These are phyloP conservation scores for Corythucha ciliata DNA, from an alignment of 2,888 invertebrate species.

Conservation along the genomic window DNA sequence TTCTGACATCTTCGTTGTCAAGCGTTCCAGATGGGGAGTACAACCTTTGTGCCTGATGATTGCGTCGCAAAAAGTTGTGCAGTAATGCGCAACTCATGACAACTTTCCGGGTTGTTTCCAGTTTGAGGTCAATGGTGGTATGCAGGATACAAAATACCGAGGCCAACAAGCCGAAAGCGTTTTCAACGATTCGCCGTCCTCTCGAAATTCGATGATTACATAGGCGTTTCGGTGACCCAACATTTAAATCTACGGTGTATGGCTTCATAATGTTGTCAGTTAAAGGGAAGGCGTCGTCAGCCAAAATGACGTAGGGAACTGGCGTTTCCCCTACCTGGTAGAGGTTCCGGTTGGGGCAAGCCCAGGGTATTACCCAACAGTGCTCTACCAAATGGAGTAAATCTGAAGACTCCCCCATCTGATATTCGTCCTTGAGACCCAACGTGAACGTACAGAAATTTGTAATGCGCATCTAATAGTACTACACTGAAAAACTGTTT, in stretches of 20 bases:
- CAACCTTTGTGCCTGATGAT: too few relatives aligned
- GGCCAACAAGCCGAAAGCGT: conserved; percentile 28
- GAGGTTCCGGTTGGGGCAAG: conserved; percentile 24
- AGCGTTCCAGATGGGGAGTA: too few relatives aligned
- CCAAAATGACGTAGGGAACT: conserved; percentile 32
- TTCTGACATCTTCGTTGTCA: too few relatives aligned
- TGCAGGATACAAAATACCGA: conserved; percentile 29
- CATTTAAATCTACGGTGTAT: conserved; percentile 20
- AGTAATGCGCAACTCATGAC: too few relatives aligned
- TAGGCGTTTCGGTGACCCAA: conserved; percentile 26
- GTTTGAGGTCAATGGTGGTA: conserved; percentile 24
- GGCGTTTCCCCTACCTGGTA: conserved; percentile 25
- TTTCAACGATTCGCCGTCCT: conserved; percentile 29
- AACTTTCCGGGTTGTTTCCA: too few relatives aligned
- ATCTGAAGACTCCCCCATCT: conserved; percentile 23
- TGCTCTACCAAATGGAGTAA: conserved; percentile 19
- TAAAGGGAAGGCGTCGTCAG: conserved; percentile 35
- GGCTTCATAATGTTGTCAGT: conserved; percentile 28
- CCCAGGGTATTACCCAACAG: conserved; percentile 20
- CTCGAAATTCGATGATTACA: conserved; percentile 32
- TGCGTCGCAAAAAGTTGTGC: too few relatives aligned
- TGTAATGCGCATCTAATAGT: conserved; percentile 30
- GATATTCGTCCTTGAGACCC: conserved; percentile 32
- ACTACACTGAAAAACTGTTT: conserved; percentile 25
- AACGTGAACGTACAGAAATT: conserved; percentile 29